Evolutionary conservation across 2,113 vertebrate species (phyloP).

Genomic region (Neopipo cinnamomea): DNA sequence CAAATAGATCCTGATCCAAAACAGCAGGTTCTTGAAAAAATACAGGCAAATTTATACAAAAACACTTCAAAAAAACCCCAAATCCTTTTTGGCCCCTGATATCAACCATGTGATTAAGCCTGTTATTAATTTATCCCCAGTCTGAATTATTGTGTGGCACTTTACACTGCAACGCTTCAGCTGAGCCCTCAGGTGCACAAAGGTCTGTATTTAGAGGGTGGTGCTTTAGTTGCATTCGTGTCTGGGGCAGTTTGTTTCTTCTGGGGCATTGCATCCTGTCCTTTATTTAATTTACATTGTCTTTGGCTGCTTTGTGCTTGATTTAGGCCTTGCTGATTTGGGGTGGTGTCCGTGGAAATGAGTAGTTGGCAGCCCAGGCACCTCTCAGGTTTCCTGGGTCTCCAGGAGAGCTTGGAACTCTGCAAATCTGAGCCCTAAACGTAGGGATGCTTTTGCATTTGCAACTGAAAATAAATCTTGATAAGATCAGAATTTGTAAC

Average conservation of each 20-base stretch:
- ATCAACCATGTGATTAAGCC: neutral
- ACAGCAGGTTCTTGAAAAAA: neutral
- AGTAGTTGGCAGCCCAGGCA: neutral
- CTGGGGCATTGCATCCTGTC: conserved; percentile 49
- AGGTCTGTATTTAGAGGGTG: neutral
- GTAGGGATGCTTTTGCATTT: neutral
- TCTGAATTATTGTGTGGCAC: neutral
- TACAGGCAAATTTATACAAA: neutral
- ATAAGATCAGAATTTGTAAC: conserved; percentile 44
- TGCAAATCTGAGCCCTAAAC: neutral
- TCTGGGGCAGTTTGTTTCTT: conserved; percentile 17
- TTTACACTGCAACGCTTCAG: neutral
- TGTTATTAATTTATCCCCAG: conserved; percentile 80
- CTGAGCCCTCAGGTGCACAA: neutral
- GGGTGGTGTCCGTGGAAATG: conserved; percentile 23
- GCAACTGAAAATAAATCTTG: conserved; percentile 20
- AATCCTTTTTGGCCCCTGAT: neutral
- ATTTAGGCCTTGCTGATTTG: neutral
- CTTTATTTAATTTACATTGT: neutral
- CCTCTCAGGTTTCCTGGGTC: neutral
- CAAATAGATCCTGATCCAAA: neutral
- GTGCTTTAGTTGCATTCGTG: neutral
- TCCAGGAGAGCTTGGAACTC: neutral
- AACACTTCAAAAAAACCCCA: neutral
- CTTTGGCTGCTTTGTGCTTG: conserved; percentile 13